These are phyloP conservation scores for Latrodectus elegans DNA, from an alignment of 2,888 invertebrate genomes.

Conservation along the genomic window DNA sequence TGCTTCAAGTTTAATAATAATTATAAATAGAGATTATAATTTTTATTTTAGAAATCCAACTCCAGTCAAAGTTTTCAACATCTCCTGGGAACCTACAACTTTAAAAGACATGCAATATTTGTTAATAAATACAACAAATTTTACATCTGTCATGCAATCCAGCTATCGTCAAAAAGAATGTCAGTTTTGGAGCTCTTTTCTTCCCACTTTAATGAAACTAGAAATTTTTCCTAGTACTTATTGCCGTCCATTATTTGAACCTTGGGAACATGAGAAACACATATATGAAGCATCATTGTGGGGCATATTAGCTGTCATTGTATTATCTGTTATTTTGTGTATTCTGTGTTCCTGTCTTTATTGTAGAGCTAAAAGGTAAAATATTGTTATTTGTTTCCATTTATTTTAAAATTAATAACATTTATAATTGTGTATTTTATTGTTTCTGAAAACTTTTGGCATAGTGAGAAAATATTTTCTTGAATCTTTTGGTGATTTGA, in stretches of 20 bases:
- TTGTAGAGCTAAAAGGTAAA: slow-evolving; percentile 88
- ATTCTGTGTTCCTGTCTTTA: slow-evolving; percentile 91
- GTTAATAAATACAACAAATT: slow-evolving; percentile 89
- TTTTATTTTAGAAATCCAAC: slow-evolving; percentile 47
- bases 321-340: slow-evolving; percentile 85
- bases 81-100: slow-evolving; percentile 49
- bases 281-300: slow-evolving; percentile 93
- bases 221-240: slow-evolving; percentile 81
- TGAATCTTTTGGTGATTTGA: no score
- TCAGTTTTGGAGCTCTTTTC: slow-evolving; percentile 92
- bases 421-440: no score
- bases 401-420: neutral
- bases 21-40: neutral
- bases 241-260: slow-evolving; percentile 86
- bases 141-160: slow-evolving; percentile 83
- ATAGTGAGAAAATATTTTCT: no score
- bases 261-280: slow-evolving; percentile 55
- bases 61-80: slow-evolving; percentile 40
- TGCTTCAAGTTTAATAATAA: no score
- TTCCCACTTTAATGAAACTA: slow-evolving; percentile 89
- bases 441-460: no score
- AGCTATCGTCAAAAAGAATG: slow-evolving; percentile 90
- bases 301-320: slow-evolving; percentile 87
- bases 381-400: neutral
- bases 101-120: slow-evolving; percentile 80